These are phyloP conservation scores for Dryococelus australis DNA, from an alignment of 2,888 invertebrate genomes.

Conservation along the genomic window DNA sequence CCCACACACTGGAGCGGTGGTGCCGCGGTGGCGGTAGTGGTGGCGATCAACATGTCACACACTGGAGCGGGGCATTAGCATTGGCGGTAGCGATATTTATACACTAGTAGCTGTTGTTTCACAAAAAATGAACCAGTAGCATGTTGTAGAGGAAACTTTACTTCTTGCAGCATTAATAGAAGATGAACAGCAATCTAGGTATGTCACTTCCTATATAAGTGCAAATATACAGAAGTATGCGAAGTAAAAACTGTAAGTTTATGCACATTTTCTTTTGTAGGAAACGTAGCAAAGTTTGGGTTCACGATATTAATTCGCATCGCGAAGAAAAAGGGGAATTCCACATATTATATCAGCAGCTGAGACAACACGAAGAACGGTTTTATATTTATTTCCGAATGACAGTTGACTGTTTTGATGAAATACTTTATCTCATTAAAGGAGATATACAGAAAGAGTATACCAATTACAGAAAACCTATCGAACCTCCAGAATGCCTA, in stretches of 20 bases:
- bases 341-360: background rate
- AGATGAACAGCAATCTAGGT: background rate
- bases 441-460: background rate
- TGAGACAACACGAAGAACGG: background rate
- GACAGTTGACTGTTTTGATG: background rate
- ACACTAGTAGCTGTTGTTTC: background rate
- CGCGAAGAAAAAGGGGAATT: background rate
- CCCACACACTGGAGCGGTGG: too few species aligned
- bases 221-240: background rate
- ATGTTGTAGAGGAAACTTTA: background rate
- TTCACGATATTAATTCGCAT: background rate
- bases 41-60: too few species aligned
- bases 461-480: background rate
- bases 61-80: background rate
- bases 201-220: background rate
- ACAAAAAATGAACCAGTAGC: background rate
- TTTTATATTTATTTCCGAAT: background rate
- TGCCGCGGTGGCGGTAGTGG: too few species aligned
- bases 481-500: background rate
- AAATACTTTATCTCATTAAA: background rate
- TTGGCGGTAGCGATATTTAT: background rate
- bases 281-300: background rate
- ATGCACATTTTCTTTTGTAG: background rate
- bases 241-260: background rate
- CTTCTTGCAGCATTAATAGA: too few species aligned